Base-by-base conservation (phyloP, 2,797 vertebrate genomes). In the Gambusia yucatana region DNA sequence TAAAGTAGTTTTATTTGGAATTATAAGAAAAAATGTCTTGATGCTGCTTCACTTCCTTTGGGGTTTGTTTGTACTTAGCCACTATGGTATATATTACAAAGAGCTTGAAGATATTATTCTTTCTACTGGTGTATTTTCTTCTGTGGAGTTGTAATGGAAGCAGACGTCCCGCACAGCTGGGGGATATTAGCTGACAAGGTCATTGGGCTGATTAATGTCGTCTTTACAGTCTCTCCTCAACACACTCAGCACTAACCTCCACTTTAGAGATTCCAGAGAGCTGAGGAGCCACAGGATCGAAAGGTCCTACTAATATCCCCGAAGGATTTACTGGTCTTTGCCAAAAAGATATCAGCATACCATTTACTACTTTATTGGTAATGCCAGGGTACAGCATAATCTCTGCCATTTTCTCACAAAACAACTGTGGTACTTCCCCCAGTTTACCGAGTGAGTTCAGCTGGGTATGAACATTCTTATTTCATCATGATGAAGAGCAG, bases 181-280 rank as follows among this genome's bases (percentile, higher is more conserved):
- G 89, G 16, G 92, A 92, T 83, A 89, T 85, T 78, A 77, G 85
- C 81, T 87, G 93, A 93, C 93, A 95, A 93, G 94, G 94, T 94
- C 92, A 94, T 81, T 67, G 82, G 59, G 80, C 87, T 93, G 94
- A 95, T 95, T 95, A 93, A 94, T 94, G 90, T 87, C 77, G 88
- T 87, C 91, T 89, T 89, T 80, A 81, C 86, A 89, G 90, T 89
- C 89, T 79, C 81, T 82, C 81, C 77, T 36, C 85, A 86, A 82
- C 83, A 86, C 90, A 86, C 93, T 93, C 93, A 87, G 87, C 92
- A 92, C 82, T 87, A 88, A 93, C 91, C 89, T 93, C 92, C 85
- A 91, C 92, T 93, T 90, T 86, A 82, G 79, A 80, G 83, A 82
- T 82, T 81, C 79, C 72, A 63, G 28, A 79, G 83, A 86, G 77